Evolutionary conservation across 2,888 invertebrate genomes (phyloP), one percentile per base, ranked within the genome.

Genomic region (Urechis unicinctus): DNA sequence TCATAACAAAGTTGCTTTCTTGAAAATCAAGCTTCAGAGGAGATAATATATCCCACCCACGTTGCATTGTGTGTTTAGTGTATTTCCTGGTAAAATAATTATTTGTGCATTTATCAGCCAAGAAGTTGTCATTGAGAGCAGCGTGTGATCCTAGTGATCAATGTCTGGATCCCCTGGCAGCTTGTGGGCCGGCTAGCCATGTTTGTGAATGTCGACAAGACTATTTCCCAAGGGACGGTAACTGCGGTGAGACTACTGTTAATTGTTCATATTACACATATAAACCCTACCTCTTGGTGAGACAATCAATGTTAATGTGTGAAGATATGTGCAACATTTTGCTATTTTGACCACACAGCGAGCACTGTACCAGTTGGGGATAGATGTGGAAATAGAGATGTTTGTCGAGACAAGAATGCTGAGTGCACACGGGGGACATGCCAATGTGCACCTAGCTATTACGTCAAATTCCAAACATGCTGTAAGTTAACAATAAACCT

Each of bases 341-440:
- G n/a, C n/a, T n/a, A n/a, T n/a, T n/a, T n/a, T n/a, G n/a, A n/a
- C n/a, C n/a, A n/a, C n/a, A 6, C 58, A 60, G 58, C n/a, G 31
- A 36, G 29, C 21, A 46, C 28, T 5, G 53, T 61, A 9, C 50
- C 44, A 1, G 50, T 61, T 9, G 56, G 53, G 22, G 52, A 50
- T 13, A 28, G 36, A 1, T 61, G 61, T 54, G 51, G 21, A 13
- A 47, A 26, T 1, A 50, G 52, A 2, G 60, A 61, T 44, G 46
- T 52, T 24, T 61, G 61, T 25, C 44, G 43, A 1, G 61, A 61
- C 31, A 17, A 25, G 13, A 50, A 31, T 41, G 58, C 61, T 5
- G 50, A 56, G 54, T 61, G 61, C 29, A 48, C 53, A 0, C 52
- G 52, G 24, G 61, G 58, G 2, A 22, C 25, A 5, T 61, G 61